Evolutionary conservation across 2,797 vertebrate species (phyloP).

Genomic region (Acropternis orthonyx): DNA sequence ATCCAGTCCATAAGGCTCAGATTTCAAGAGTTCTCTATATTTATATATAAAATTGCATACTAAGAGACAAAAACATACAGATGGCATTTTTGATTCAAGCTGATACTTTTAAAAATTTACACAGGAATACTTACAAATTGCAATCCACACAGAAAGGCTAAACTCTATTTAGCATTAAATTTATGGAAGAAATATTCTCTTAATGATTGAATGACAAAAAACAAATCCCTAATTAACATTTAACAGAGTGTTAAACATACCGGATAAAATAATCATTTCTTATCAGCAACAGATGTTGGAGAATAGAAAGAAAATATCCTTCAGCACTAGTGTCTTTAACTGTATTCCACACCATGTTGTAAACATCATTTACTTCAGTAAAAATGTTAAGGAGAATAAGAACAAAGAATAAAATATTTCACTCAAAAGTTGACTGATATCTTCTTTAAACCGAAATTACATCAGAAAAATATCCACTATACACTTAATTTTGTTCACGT

Average conservation of each 20-base stretch:
- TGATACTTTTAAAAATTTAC: neutral
- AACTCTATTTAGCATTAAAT: neutral
- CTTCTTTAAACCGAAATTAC: neutral
- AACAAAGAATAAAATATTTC: neutral
- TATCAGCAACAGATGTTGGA: constrained; percentile 94
- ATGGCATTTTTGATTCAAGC: neutral
- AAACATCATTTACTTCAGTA: constrained; percentile 93
- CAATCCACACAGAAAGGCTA: neutral
- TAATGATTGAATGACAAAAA: neutral
- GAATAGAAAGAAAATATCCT: constrained; percentile 91
- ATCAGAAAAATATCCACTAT: neutral
- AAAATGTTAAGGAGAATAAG: constrained; percentile 81
- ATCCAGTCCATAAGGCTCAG: neutral
- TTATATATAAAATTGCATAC: neutral
- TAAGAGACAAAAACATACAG: neutral
- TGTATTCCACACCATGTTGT: constrained; percentile 86
- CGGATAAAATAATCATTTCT: constrained; percentile 91
- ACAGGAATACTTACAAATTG: neutral
- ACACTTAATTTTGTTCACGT: neutral
- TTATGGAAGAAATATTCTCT: neutral
- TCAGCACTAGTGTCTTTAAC: constrained; percentile 90
- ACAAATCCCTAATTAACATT: neutral
- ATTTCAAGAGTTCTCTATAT: neutral
- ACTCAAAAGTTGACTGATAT: neutral
- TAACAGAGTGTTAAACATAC: constrained; percentile 75